These are phyloP conservation scores for Prunella himalayana DNA, from an alignment of 2,113 vertebrate genomes.

Conservation along the genomic window DNA sequence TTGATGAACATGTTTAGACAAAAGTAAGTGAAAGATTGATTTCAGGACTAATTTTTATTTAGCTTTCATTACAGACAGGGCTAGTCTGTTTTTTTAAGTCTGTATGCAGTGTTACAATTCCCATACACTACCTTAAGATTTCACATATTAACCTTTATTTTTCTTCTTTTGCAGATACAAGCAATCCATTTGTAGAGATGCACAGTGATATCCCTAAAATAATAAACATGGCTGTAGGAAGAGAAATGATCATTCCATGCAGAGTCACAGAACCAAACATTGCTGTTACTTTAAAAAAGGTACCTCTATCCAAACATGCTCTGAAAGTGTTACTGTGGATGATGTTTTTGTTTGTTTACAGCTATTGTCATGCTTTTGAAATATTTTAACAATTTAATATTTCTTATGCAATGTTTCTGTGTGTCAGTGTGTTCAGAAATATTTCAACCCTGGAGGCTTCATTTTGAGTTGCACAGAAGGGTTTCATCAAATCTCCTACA, in stretches of 20 bases:
- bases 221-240: slow-evolving; percentile 81
- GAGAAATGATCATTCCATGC: slow-evolving; percentile 86
- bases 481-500: neutral
- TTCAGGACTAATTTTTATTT: neutral
- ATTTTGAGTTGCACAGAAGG: neutral
- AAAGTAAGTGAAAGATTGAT: neutral
- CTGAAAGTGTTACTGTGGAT: neutral
- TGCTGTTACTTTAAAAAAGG: slow-evolving; percentile 79
- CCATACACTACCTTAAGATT: neutral
- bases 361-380: neutral
- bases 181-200: slow-evolving; percentile 85
- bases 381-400: neutral
- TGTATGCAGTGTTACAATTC: neutral
- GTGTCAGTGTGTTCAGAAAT: neutral
- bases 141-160: neutral
- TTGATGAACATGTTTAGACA: neutral
- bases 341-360: neutral
- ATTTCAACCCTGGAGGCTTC: neutral
- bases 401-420: neutral
- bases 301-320: neutral
- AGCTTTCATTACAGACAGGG: neutral
- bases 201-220: slow-evolving; percentile 74
- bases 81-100: neutral
- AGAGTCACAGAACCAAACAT: slow-evolving; percentile 85
- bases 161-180: slow-evolving; percentile 79